Conservation (phyloP, 92 coral and sea anemone genomes). For the Palythoa heliodiscus region DNA sequence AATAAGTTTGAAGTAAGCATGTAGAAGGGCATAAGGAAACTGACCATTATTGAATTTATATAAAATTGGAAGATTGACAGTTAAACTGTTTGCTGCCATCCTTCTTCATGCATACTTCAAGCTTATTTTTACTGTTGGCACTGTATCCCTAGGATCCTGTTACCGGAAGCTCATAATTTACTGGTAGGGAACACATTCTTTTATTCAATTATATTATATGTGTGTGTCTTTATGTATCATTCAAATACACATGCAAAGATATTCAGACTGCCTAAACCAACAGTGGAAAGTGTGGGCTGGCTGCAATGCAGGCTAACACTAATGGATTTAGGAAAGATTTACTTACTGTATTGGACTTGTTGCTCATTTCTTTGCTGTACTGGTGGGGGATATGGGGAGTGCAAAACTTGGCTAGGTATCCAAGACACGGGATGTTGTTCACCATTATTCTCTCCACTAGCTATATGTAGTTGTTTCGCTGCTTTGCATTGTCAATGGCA, state of each 20-base stretch:
- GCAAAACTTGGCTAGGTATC: conserved; percentile 23
- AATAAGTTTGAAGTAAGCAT: no score
- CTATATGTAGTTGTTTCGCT: conserved; percentile 50
- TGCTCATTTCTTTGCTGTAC: conserved; percentile 59
- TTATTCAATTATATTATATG: no score
- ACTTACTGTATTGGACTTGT: conserved; percentile 62
- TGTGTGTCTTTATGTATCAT: no score
- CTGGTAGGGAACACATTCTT: no score
- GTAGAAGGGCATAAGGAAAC: no score
- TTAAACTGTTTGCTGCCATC: no score
- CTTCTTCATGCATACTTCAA: no score
- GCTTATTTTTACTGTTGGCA: not conserved
- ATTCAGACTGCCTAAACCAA: not conserved
- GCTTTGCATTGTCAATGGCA: not conserved
- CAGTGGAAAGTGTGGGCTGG: not conserved
- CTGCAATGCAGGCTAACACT: not conserved
- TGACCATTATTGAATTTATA: no score
- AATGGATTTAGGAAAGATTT: not conserved
- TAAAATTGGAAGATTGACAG: no score
- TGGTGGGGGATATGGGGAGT: conserved; percentile 51
- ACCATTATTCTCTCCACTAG: conserved; percentile 56
- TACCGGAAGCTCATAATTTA: no score
- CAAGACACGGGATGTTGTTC: conserved; percentile 16
- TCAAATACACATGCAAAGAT: no score
- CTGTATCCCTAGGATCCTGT: no score